Evolutionary conservation across 1,140 invertebrate species (phyloP).

Genomic region (Chlorops oryzae): DNA sequence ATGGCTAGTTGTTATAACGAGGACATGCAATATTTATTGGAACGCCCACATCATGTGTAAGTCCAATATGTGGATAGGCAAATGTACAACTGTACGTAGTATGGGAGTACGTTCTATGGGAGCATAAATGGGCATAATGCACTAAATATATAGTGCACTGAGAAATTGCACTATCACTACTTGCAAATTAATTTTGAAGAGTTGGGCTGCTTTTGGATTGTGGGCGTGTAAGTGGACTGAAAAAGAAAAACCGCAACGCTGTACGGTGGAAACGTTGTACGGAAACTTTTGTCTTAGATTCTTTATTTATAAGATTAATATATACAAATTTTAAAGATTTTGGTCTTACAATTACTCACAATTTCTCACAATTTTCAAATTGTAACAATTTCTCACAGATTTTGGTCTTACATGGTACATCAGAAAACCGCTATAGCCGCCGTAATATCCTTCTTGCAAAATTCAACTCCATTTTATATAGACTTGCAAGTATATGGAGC

Average conservation of each 20-base stretch:
- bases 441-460: slow-evolving; percentile 66
- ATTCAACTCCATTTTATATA: slow-evolving; percentile 63
- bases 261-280: background rate
- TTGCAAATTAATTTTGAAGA: background rate
- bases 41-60: slow-evolving; percentile 33
- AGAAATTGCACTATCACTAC: too few relatives aligned
- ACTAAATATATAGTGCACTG: too few relatives aligned
- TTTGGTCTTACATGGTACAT: slow-evolving; percentile 75
- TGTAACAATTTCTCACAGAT: too few relatives aligned
- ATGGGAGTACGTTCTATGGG: too few relatives aligned
- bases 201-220: too few relatives aligned
- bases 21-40: slow-evolving; percentile 34
- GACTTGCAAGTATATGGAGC: slow-evolving; percentile 45
- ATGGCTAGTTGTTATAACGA: slow-evolving; percentile 26
- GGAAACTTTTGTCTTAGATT: slow-evolving; percentile 2
- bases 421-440: slow-evolving; percentile 60
- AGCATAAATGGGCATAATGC: background rate
- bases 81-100: too few relatives aligned
- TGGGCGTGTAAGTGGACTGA: too few relatives aligned
- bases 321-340: slow-evolving; percentile 40
- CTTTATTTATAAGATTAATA: too few relatives aligned
- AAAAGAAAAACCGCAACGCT: too few relatives aligned
- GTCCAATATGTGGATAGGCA: background rate
- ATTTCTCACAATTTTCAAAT: too few relatives aligned
- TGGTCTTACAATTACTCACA: too few relatives aligned